Evolutionary conservation across 2,888 invertebrate genomes (phyloP), one percentile per base, ranked within the genome.

Genomic region (Pristionchus exspectatus): DNA sequence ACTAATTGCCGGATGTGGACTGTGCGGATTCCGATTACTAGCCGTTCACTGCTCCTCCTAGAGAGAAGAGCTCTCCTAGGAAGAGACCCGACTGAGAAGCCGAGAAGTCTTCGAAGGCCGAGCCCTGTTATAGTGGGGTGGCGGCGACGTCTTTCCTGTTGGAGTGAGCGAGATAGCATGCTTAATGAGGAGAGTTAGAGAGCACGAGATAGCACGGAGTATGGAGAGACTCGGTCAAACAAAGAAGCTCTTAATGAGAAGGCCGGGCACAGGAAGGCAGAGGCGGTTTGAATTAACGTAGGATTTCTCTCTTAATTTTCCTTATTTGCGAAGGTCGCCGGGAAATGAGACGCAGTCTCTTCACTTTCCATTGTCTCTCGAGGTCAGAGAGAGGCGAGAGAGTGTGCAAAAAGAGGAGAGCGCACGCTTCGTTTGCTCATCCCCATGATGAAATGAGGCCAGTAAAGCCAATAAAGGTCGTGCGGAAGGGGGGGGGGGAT

Each of bases 321-420:
- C 74, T 74, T 74, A 74, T 74, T 74, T 74, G 74, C 74, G 74
- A 4, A 74, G 74, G 18, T 38, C 74, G 21, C 21, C 74, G 38
- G 10, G 74, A 74, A 74, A 74, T 74, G 74, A 74, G 63, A n/a
- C 24, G 24, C 63, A 24, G n/a, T 63, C n/a, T 63, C 63, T 63
- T n/a, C 63, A 21, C 3, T 63, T 63, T n/a, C 10, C 24, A 63
- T 63, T 24, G 24, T 63, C 63, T 63, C n/a, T 63, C 24, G 24
- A n/a, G n/a, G 63, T 63, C 24, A 63, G n/a, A 63, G n/a, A 63
- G 63, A n/a, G n/a, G 7, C 5, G 63, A 63, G n/a, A 63, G 2
- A 63, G 63, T 24, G n/a, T 10, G 63, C 63, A n/a, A n/a, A 63
- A 63, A 10, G 63, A 63, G 10, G 63, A 63, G 63, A 63, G 63